Conservation (phyloP, 1,140 invertebrate genomes). For the Phymastichus coffea region DNA sequence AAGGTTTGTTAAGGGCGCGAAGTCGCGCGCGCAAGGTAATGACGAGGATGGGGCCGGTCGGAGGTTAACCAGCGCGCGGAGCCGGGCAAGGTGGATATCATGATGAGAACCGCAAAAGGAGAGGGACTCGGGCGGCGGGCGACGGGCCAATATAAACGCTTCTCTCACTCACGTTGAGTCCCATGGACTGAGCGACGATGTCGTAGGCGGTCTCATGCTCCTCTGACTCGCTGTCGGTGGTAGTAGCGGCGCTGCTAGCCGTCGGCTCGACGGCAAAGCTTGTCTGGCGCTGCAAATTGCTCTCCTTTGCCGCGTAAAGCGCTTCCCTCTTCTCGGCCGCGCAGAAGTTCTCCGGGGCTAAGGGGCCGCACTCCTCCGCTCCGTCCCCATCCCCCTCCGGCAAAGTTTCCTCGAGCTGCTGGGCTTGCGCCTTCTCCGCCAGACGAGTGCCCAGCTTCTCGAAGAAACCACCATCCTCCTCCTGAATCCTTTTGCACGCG, state of each 20-base stretch:
- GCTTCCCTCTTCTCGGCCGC: slow-evolving; percentile 5
- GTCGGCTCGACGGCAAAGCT: neutral
- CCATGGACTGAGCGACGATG: slow-evolving; percentile 62
- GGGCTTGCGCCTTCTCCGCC: slow-evolving; percentile 59
- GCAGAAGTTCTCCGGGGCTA: slow-evolving; percentile 6
- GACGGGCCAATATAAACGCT: neutral
- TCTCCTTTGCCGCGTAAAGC: slow-evolving; percentile 21
- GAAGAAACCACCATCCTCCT: slow-evolving; percentile 77
- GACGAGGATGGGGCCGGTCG: too few relatives aligned
- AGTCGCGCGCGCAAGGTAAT: too few relatives aligned
- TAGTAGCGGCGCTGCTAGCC: neutral
- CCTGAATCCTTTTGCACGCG: slow-evolving; percentile 65
- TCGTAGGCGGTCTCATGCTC: slow-evolving; percentile 55
- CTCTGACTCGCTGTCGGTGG: slow-evolving; percentile 59
- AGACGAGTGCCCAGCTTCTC: slow-evolving; percentile 75
- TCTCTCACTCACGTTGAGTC: slow-evolving; percentile 69
- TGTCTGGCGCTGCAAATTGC: neutral
- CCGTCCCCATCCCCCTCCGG: slow-evolving; percentile 44
- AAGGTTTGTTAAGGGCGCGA: too few relatives aligned
- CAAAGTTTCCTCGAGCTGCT: slow-evolving; percentile 42
- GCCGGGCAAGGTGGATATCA: too few relatives aligned
- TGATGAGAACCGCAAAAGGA: too few relatives aligned
- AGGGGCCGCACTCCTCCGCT: slow-evolving; percentile 44
- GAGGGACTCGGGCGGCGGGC: too few relatives aligned
- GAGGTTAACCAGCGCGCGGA: too few relatives aligned